Evolutionary conservation across 2,797 vertebrate genomes (phyloP), one percentile per base, ranked within the genome.

Genomic region (Enteromius anoplus): DNA sequence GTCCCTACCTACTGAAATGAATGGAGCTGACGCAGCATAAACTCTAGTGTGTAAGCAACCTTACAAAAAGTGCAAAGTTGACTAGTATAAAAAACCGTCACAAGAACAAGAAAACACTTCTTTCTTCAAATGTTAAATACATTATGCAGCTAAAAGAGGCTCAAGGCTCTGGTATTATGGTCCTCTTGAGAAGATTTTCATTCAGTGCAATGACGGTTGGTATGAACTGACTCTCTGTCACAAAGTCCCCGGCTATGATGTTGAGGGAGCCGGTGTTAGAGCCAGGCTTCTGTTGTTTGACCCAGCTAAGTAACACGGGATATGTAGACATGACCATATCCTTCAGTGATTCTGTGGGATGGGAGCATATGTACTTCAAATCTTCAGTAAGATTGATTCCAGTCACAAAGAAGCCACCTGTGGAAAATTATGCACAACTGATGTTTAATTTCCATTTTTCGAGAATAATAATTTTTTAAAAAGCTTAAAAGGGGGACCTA

Each of bases 321-420:
- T 96, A 95, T n/a, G 94, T 94, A 58, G 88, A 91, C 88, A 95
- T 92, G 64, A 97, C 97, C 95, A 99, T 62, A 92, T 92, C 94
- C 91, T 94, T 95, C 90, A 99, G 82, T 0, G 97, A 97, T 89
- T 93, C 92, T 3, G 93, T 92, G 0, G 95, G 97, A 81, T 98
- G 97, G 0, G 90, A 85, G 0, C 96, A 94, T 88, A 98, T 94
- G 85, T 97, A 98, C 9, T 90, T 91, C 66, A 96, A 87, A 86
- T 96, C 95, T 92, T 95, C 97, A 0, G 97, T 98, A 76, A 98
- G 94, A 84, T 99, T 98, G 79, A 96, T 97, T 10, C 97, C 98
- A 0, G 97, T 97, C 83, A 98, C 96, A 34, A 98, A 98, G 88
- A 99, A 95, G 42, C 95, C 93, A 0, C 85, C 97, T 99, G 92